Evolutionary conservation across 2,888 invertebrate genomes (phyloP).

Genomic region (Dolichopus griseipennis): DNA sequence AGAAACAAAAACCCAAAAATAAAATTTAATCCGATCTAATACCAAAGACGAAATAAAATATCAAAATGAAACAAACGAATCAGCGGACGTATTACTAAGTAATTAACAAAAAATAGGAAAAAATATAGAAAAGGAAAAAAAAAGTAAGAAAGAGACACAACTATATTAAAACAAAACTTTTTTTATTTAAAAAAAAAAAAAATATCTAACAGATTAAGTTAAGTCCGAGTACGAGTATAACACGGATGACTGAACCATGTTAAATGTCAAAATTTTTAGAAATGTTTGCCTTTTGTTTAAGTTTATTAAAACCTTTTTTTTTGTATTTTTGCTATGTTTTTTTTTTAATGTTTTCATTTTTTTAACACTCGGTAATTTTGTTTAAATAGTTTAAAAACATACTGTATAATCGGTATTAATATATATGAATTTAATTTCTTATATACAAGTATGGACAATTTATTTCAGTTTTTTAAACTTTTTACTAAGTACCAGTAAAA

Average conservation of each 20-base stretch:
- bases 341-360: background rate
- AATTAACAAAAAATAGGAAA: background rate
- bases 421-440: too few relatives aligned
- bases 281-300: background rate
- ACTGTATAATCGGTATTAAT: background rate
- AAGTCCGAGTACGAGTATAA: background rate
- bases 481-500: too few relatives aligned
- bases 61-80: background rate
- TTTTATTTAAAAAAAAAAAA: background rate
- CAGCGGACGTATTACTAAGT: background rate
- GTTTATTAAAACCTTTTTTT: too few relatives aligned
- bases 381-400: background rate
- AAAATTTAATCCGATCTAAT: background rate
- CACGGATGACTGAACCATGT: conserved; percentile 9
- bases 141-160: too few relatives aligned
- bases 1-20: background rate
- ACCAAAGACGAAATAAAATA: background rate
- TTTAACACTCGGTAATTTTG: background rate
- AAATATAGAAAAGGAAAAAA: background rate
- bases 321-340: too few relatives aligned
- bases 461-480: too few relatives aligned
- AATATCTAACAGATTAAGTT: background rate
- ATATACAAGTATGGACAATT: too few relatives aligned
- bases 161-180: too few relatives aligned
- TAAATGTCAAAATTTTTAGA: background rate